These are phyloP conservation scores for Callochromis pleurospilus DNA, from an alignment of 2,113 vertebrate species.

Conservation along the genomic window DNA sequence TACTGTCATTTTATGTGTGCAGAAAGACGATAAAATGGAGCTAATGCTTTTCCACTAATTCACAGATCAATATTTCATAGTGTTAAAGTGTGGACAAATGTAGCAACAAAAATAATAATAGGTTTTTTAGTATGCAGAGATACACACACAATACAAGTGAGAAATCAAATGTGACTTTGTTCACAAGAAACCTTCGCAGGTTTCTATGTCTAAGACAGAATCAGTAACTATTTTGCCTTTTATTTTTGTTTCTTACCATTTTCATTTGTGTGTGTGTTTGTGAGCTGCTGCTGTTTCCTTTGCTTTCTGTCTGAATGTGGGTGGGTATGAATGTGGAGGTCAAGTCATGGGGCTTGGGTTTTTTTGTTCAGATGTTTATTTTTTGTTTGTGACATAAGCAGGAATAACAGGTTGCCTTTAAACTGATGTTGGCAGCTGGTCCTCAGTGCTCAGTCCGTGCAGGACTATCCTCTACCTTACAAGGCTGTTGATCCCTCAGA, in stretches of 20 bases:
- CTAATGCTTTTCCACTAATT: not conserved
- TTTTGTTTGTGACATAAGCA: not conserved
- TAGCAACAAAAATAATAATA: not conserved
- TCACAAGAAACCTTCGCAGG: not conserved
- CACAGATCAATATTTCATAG: not conserved
- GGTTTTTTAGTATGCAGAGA: not conserved
- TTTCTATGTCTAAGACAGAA: not conserved
- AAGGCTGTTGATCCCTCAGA: not conserved
- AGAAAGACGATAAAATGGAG: not conserved
- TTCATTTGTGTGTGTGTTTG: not conserved
- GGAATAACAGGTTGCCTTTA: not conserved
- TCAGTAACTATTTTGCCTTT: not conserved
- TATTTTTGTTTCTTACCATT: not conserved
- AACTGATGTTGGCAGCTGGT: not conserved
- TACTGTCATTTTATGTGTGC: not conserved
- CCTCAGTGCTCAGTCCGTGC: not conserved
- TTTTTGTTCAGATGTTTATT: not conserved
- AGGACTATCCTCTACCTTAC: not conserved
- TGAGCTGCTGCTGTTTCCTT: not conserved
- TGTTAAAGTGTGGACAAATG: not conserved
- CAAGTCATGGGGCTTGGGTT: not conserved
- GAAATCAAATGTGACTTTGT: not conserved
- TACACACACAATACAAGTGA: not conserved
- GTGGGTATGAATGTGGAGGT: not conserved
- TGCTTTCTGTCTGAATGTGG: not conserved